Evolutionary conservation across 2,113 vertebrate species (phyloP).

Genomic region (Centrocercus urophasianus): DNA sequence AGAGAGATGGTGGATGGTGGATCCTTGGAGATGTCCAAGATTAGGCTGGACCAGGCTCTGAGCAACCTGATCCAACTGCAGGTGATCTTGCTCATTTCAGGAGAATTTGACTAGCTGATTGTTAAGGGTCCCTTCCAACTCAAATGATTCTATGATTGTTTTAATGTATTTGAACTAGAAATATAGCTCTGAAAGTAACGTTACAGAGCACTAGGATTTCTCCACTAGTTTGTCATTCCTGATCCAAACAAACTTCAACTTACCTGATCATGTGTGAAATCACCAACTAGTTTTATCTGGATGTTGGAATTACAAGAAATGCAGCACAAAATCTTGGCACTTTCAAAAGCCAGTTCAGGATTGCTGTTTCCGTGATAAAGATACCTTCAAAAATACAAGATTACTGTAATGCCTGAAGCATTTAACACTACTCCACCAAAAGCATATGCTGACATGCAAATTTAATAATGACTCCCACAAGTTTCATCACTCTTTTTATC

Average conservation of each 20-base stretch:
- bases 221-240: background rate
- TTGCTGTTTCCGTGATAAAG: constrained; percentile 92
- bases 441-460: background rate
- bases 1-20: too few relatives aligned
- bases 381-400: constrained; percentile 82
- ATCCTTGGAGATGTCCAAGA: too few relatives aligned
- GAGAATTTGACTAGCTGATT: too few relatives aligned
- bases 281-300: constrained; percentile 92
- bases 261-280: constrained; percentile 96
- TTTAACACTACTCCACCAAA: background rate
- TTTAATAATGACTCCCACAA: background rate
- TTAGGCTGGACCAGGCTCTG: too few relatives aligned
- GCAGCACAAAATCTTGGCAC: constrained; percentile 93
- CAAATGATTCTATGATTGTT: background rate
- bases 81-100: too few relatives aligned
- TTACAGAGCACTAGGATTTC: background rate
- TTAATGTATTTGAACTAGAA: background rate
- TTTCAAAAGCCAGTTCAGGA: constrained; percentile 93
- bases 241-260: background rate
- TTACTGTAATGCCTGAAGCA: background rate
- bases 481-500: background rate
- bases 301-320: constrained; percentile 95
- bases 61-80: too few relatives aligned
- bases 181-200: background rate
- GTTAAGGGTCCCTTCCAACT: too few relatives aligned